Evolutionary conservation across 64 coral and sea anemone species (phyloP).

Genomic region (Acropora yongei): DNA sequence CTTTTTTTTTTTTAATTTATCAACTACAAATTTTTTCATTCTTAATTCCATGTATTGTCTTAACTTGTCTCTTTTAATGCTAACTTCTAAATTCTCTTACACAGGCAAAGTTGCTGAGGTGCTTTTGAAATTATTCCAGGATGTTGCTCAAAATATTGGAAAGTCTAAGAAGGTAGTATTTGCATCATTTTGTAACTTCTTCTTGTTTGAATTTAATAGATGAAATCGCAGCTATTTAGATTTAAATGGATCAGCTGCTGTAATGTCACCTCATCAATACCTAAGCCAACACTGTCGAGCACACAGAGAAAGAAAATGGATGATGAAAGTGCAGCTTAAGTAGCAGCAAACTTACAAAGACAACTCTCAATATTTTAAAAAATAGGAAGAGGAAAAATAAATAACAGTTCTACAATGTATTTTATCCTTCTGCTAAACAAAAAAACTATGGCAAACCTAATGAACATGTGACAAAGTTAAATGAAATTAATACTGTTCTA

Average conservation of each 20-base stretch:
- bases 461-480: no score
- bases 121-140: conserved; percentile 37
- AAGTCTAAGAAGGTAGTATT: conserved; percentile 55
- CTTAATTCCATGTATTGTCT: not conserved
- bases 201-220: not conserved
- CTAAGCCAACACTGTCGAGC: conserved; percentile 9
- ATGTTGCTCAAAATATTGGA: conserved; percentile 58
- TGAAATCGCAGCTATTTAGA: not conserved
- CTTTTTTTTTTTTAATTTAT: no score
- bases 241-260: not conserved
- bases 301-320: conserved; percentile 2
- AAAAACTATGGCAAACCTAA: no score
- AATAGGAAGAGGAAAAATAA: no score
- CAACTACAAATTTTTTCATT: no score
- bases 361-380: not conserved
- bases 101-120: conserved; percentile 41
- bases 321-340: conserved; percentile 1
- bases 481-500: no score
- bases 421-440: no score
- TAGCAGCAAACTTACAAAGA: not conserved
- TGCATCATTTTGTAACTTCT: not conserved
- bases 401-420: no score
- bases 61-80: not conserved
- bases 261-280: conserved; percentile 9
- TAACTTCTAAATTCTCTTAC: not conserved